These are phyloP conservation scores for Aotus griseimembra DNA, from an alignment of 2,797 vertebrate species.

Conservation along the genomic window DNA sequence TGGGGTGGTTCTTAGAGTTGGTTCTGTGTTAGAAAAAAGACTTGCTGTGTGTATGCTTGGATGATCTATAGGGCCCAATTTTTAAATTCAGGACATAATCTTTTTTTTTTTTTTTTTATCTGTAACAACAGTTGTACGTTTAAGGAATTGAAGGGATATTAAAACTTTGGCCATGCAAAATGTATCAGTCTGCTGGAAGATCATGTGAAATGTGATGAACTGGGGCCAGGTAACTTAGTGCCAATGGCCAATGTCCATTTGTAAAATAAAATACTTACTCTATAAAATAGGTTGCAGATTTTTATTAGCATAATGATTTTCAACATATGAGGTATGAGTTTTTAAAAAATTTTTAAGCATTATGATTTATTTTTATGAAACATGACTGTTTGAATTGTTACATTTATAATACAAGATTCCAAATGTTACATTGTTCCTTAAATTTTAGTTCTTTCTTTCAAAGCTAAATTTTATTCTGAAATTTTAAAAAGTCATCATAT, in stretches of 20 bases:
- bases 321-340: neutral
- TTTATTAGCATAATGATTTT: conserved; percentile 52
- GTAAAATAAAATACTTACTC: conserved; percentile 43
- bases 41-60: neutral
- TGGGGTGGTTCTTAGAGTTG: neutral
- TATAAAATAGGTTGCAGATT: conserved; percentile 32
- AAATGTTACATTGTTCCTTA: conserved; percentile 37
- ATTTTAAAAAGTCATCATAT: neutral
- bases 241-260: neutral
- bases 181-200: conserved; percentile 26
- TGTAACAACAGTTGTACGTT: conserved; percentile 37
- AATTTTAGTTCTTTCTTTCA: conserved; percentile 56
- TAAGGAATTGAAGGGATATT: neutral
- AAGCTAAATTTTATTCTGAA: conserved; percentile 30
- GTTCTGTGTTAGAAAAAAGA: neutral
- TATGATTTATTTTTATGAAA: conserved; percentile 54
- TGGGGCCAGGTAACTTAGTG: conserved; percentile 11
- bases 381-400: conserved; percentile 46
- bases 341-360: conserved; percentile 10
- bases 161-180: conserved; percentile 35
- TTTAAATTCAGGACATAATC: neutral
- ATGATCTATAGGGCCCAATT: neutral
- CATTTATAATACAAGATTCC: conserved; percentile 56
- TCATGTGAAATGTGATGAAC: conserved; percentile 23
- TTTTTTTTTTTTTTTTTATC: neutral